These are phyloP conservation scores for Drosophila lini DNA, from an alignment of 1,140 invertebrate genomes.

Conservation along the genomic window DNA sequence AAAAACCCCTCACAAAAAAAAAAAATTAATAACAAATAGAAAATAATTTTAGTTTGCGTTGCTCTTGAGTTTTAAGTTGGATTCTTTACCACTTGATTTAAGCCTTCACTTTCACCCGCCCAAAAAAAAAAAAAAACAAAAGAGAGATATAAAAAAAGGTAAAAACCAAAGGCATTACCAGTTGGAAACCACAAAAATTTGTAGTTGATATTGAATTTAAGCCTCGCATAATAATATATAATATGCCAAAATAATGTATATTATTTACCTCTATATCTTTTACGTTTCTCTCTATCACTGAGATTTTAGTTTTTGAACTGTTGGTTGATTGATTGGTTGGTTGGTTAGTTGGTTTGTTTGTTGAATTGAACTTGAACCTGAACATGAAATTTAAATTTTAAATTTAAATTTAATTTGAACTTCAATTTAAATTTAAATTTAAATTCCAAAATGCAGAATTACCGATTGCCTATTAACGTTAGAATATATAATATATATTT, in stretches of 20 bases:
- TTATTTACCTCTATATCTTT: conserved; percentile 54
- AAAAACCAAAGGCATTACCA: conserved; percentile 52
- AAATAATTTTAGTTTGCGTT: conserved; percentile 55
- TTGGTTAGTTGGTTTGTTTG: conserved; percentile 48
- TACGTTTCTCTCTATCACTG: conserved; percentile 23
- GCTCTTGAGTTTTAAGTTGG: conserved; percentile 52
- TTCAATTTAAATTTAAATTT: too few relatives aligned
- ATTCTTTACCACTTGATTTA: conserved; percentile 60
- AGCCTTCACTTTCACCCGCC: conserved; percentile 50
- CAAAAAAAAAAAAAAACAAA: conserved; percentile 14
- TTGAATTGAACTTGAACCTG: conserved; percentile 29
- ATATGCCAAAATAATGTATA: conserved; percentile 52
- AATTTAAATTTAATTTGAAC: too few relatives aligned
- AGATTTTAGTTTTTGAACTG: conserved; percentile 59
- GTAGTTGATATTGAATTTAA: conserved; percentile 64
- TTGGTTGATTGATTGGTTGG: conserved; percentile 56
- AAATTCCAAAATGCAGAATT: conserved; percentile 14
- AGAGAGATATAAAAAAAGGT: conserved; percentile 8
- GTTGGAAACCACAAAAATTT: conserved; percentile 42
- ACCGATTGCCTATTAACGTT: conserved; percentile 24
- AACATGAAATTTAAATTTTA: too few relatives aligned
- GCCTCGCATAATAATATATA: conserved; percentile 45
- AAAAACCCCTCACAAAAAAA: conserved; percentile 5
- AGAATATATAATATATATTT: conserved; percentile 5
- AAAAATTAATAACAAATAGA: conserved; percentile 35